These are phyloP conservation scores for Limonius californicus DNA, from an alignment of 1,140 invertebrate genomes.

Conservation along the genomic window DNA sequence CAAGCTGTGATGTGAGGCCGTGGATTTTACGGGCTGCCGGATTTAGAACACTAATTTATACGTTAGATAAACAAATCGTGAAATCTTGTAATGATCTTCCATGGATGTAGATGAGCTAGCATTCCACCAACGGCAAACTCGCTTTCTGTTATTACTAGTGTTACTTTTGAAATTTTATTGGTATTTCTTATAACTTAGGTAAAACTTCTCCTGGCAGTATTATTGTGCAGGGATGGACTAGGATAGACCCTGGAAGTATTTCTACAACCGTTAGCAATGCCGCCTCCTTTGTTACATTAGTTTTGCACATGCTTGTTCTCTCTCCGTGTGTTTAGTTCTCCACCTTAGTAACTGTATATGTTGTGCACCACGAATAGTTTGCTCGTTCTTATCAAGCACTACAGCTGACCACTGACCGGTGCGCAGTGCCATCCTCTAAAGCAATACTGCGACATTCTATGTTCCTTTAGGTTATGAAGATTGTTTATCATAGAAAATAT, in stretches of 20 bases:
- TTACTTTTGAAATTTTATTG: background rate
- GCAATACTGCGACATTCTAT: conserved; percentile 24
- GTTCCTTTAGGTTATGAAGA: conserved; percentile 24
- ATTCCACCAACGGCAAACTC: conserved; percentile 1
- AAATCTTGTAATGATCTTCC: conserved; percentile 12
- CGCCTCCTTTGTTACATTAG: background rate
- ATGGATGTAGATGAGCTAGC: conserved; percentile 14
- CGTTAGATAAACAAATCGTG: background rate
- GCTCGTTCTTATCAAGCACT: background rate
- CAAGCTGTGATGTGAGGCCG: conserved; percentile 20
- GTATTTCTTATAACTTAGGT: conserved; percentile 7
- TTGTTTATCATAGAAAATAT: conserved; percentile 39
- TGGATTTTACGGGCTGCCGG: conserved; percentile 12
- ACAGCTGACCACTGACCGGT: conserved; percentile 30
- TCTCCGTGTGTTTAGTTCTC: no score
- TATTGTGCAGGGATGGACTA: conserved; percentile 37
- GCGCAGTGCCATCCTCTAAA: conserved; percentile 28
- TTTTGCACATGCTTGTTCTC: no score
- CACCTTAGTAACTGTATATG: background rate
- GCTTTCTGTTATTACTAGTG: background rate
- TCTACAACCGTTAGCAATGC: background rate
- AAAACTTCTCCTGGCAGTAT: conserved; percentile 33
- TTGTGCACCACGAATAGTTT: background rate
- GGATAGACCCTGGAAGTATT: conserved; percentile 12
- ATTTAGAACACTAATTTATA: conserved; percentile 1